Percentiles rank a stretch among this genome's conserved stretches.
Conservation (phyloP, 1,140 invertebrate species). For the Trachymyrmex cornetzi region DNA sequence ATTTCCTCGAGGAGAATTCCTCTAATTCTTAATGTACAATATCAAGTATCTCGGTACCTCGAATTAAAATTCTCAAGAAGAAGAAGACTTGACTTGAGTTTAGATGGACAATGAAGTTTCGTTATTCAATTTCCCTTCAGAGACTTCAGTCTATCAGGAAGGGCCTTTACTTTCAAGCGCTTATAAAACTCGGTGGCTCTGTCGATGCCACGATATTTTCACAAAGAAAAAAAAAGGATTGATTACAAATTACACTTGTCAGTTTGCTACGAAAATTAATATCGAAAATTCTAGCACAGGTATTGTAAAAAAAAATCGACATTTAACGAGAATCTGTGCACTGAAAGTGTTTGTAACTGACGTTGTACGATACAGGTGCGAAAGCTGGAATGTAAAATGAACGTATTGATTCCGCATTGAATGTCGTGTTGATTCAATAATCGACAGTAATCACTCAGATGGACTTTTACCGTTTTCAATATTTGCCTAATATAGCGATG, state of each 20-base stretch:
- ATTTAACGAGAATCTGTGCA: neutral
- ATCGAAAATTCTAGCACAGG: neutral
- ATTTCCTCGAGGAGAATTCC: constrained; percentile 13
- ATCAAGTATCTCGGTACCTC: constrained; percentile 16
- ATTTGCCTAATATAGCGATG: too few relatives aligned
- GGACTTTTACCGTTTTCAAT: too few relatives aligned
- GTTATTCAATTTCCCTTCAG: constrained; percentile 29
- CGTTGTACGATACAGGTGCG: too few relatives aligned
- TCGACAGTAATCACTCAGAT: too few relatives aligned
- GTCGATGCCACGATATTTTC: constrained; percentile 23
- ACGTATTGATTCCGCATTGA: too few relatives aligned
- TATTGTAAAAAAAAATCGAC: neutral
- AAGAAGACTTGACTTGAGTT: constrained; percentile 35
- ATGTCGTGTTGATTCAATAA: too few relatives aligned
- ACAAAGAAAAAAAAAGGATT: neutral
- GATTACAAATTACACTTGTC: constrained; percentile 28
- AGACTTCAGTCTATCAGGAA: neutral
- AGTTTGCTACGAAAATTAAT: neutral
- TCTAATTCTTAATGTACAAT: constrained; percentile 27
- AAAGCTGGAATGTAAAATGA: too few relatives aligned
- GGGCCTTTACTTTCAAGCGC: constrained; percentile 23
- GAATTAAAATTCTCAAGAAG: constrained; percentile 56
- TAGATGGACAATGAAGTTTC: constrained; percentile 49
- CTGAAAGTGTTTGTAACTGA: too few relatives aligned
- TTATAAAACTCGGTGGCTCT: neutral